Evolutionary conservation across 2,888 invertebrate species (phyloP), one percentile per base, ranked within the genome.

Genomic region (Lacanobia wlatinum): DNA sequence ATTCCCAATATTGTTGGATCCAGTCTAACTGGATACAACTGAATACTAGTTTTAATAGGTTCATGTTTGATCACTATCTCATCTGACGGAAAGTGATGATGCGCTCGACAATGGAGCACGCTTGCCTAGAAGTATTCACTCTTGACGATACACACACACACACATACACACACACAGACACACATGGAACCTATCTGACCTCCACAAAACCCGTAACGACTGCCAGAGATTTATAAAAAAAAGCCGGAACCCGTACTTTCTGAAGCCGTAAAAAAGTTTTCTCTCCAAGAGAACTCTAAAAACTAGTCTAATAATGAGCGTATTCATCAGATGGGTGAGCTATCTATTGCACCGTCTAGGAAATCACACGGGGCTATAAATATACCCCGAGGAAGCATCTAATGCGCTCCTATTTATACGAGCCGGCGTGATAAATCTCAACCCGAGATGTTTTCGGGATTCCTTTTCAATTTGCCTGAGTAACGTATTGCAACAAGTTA

Each of bases 401-500:
- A 83, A 73, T 70, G 67, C 72, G 68, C 70, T 66, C 61, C 73
- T 84, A 81, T 81, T 76, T 72, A 77, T 84, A 73, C 69, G 65
- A 78, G 67, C 69, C 71, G 52, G 61, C 58, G 78, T 60, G 59
- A 84, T 84, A 72, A 73, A 86, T 86, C 78, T 84, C 56, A 16
- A 40, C 53, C 16, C 63, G 65, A 68, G 50, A 74, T 81, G 78
- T 84, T 73, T 75, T 72, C 50, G 68, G 84, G 66, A 78, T 76
- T 78, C 81, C 63, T 72, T 83, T 85, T 63, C 76, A 71, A 83
- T 85, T 66, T 73, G 73, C 69, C 62, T 66, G 73, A 73, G 71
- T 81, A 84, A 84, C 70, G 66, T 67, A 80, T 70, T 70, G 69
- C 84, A 80, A 80, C 78, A 63, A 83, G 80, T 79, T 83, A 28